Percentiles rank a stretch among this genome's conserved stretches.
These are phyloP conservation scores for Papilio demoleus DNA, from an alignment of 2,888 invertebrate species.

Conservation along the genomic window DNA sequence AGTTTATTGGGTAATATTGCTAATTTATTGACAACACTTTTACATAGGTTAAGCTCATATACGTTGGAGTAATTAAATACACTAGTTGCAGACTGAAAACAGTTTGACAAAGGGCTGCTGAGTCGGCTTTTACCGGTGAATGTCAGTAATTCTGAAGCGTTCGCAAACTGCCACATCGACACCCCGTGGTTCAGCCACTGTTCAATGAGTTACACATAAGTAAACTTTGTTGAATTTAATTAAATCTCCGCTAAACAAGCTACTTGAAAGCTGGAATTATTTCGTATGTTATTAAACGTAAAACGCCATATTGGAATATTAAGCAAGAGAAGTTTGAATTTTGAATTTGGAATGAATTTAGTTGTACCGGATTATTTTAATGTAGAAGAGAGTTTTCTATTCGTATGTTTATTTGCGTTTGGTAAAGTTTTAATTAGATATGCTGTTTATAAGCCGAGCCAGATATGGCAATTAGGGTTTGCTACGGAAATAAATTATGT, in stretches of 20 bases:
- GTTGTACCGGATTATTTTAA: not conserved
- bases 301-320: slow-evolving; percentile 32
- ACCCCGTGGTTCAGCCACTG: slow-evolving; percentile 46
- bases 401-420: not conserved
- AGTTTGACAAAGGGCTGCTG: slow-evolving; percentile 18
- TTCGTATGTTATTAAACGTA: slow-evolving; percentile 31
- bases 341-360: slow-evolving; percentile 11
- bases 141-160: slow-evolving; percentile 57
- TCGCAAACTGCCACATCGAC: slow-evolving; percentile 53
- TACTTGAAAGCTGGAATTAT: slow-evolving; percentile 20
- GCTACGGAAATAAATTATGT: not conserved
- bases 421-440: slow-evolving; percentile 7
- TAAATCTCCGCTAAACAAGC: slow-evolving; percentile 28
- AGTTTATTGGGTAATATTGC: no score
- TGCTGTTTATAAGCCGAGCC: not conserved
- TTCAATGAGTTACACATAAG: slow-evolving; percentile 50
- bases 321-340: not conserved
- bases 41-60: no score
- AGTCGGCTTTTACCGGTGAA: slow-evolving; percentile 46
- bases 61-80: not conserved
- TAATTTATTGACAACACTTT: no score
- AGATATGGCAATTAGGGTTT: slow-evolving; percentile 1
- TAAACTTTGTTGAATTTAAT: slow-evolving; percentile 37
- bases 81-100: slow-evolving; percentile 15
- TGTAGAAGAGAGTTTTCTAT: not conserved